Conservation (phyloP, 2,113 vertebrate genomes). For the Varanus salvator region DNA sequence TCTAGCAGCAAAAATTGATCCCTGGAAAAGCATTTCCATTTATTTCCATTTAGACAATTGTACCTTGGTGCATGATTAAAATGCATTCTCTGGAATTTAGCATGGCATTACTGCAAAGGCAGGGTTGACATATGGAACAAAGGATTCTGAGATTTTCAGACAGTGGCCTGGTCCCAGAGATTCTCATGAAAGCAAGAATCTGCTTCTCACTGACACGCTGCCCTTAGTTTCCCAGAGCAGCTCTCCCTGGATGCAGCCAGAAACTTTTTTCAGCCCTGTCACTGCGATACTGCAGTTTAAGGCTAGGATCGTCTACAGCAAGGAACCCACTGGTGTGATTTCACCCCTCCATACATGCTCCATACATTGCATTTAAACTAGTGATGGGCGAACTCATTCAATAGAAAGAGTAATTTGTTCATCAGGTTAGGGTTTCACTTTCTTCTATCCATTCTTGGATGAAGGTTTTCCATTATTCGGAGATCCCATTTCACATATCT, state of each 20-base stretch:
- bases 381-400: neutral
- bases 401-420: too few relatives aligned
- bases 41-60: conserved; percentile 52
- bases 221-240: too few relatives aligned
- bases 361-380: neutral
- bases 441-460: too few relatives aligned
- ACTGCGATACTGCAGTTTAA: neutral
- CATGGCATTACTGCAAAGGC: neutral
- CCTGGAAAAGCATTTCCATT: conserved; percentile 34
- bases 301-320: neutral
- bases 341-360: neutral
- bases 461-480: too few relatives aligned
- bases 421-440: too few relatives aligned
- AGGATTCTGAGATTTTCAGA: neutral
- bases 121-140: conserved; percentile 1
- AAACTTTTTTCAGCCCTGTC: neutral
- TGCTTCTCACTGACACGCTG: neutral
- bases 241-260: neutral
- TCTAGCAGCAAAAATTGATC: conserved; percentile 49
- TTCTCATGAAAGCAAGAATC: neutral
- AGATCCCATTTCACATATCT: too few relatives aligned
- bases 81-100: neutral
- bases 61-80: conserved; percentile 33
- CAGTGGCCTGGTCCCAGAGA: neutral
- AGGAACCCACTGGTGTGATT: neutral